Evolutionary conservation across 1,140 invertebrate genomes (phyloP), one percentile per base, ranked within the genome.

Genomic region (Atta texana): DNA sequence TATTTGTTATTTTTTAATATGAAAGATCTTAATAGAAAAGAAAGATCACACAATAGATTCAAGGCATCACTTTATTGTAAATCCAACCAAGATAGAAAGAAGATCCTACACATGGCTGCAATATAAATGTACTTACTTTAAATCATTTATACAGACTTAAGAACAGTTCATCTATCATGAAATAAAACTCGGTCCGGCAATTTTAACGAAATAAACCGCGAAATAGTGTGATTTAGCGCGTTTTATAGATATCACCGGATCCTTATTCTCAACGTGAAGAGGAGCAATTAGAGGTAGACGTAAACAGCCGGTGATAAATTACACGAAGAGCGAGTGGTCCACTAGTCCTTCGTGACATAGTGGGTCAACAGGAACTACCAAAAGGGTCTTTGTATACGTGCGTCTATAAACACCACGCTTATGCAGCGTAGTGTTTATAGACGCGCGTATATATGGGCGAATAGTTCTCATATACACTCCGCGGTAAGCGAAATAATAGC

Each of bases 281-380:
- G 39, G 44, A 61, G 55, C 55, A 84, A 75, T 75, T 84, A 84
- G 39, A 63, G 69, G 55, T 61, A 21, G 55, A 84, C 80, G 24
- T 84, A 84, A 84, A 84, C 80, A 75, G 55, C 55, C 8, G 69
- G 55, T 44, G 39, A 84, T 84, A 84, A 84, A 84, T 84, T 69
- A 69, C 55, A 75, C 39, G 55, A 84, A 75, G 69, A 18, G 69
- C 10, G 24, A 72, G 24, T 74, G 55, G 80, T 1, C 24, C 34
- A 72, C 80, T 72, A 72, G 68, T 12, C 69, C 44, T 72, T 49
- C 39, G 24, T 82, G 69, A 61, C 69, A 59, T 39, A 72, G 39
- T 84, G 49, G 85, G 53, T 81, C 77, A 86, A 28, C 39, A 57
- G 66, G 39, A 57, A 72, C 34, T 28, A 69, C 51, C 64, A 14